A percentile compares a stretch with the other conserved stretches of the same genome.
These are phyloP conservation scores for Rhombomys opimus DNA, from an alignment of 2,113 vertebrate genomes.

Conservation along the genomic window DNA sequence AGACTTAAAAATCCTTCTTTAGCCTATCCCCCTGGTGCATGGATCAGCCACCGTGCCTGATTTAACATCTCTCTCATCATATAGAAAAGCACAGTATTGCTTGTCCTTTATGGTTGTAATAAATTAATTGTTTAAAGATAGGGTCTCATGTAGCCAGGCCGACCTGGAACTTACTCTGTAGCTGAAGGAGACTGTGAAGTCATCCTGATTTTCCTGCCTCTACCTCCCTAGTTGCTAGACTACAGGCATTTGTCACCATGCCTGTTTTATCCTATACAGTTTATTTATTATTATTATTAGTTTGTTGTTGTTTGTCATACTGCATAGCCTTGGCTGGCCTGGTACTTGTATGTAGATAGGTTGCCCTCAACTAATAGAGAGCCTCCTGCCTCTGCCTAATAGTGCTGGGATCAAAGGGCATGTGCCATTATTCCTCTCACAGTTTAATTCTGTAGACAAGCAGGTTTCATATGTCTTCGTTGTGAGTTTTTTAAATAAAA, in stretches of 20 bases:
- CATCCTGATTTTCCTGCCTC: neutral
- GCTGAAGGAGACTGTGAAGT: neutral
- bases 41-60: neutral
- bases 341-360: neutral
- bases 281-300: neutral
- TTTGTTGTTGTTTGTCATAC: neutral
- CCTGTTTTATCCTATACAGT: neutral
- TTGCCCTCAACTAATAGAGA: neutral
- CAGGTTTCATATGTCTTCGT: neutral
- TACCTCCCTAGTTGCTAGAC: neutral
- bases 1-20: neutral
- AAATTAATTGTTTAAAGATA: neutral
- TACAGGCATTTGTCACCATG: neutral
- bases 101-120: neutral
- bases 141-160: neutral
- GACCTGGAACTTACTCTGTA: neutral
- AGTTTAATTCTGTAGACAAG: conserved; percentile 44
- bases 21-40: neutral
- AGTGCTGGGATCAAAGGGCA: neutral
- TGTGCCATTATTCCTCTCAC: neutral
- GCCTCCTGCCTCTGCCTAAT: neutral
- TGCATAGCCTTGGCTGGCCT: neutral
- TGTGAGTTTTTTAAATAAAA: conserved; percentile 26
- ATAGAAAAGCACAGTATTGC: conserved; percentile 48
- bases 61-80: conserved; percentile 38